Evolutionary conservation across 1,140 invertebrate species (phyloP), one percentile per base, ranked within the genome.

Genomic region (Drosophila paulistorum): DNA sequence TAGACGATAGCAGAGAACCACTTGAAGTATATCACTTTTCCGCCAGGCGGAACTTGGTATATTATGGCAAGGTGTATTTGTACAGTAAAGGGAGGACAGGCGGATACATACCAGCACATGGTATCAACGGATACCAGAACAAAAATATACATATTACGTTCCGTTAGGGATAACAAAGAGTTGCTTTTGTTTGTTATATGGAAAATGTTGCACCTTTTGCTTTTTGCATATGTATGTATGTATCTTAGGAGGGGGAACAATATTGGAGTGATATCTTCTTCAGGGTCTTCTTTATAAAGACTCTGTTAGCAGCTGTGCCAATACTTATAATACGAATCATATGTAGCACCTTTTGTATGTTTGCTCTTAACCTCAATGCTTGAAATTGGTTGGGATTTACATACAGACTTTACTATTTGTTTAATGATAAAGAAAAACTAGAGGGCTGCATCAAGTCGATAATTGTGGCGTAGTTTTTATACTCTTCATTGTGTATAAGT

Each of bases 151-250:
- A 51, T 51, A 11, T 37, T 60, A 67, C 68, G 68, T 65, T 71
- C 83, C 79, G 84, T 87, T 89, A 83, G 83, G 73, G 74, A 39
- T 63, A 75, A 87, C 84, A 87, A 87, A 89, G 84, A 89, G 84
- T 84, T 84, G 84, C 39, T 87, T 67, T 89, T 87, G 77, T 87
- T 64, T 39, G 68, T 26, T 20, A 48, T 65, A 63, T 78, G 70
- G 83, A 82, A 89, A 89, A 89, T 73, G 84, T 87, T 78, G 80
- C 84, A 87, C 84, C 84, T 89, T 87, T 86, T 83, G 63, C 45
- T 14, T 26, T 61, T 45, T 71, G 41, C 39, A 61, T 54, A 72
- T 55, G 51, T 64, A 72, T 55, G 51, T 64, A 39, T 63, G 63
- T 20, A 55, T 63, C 69, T 65, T 65, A 58, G 59, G 13, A 60